Conservation (phyloP, 2,797 vertebrate genomes). For the Cyprinella venusta region DNA sequence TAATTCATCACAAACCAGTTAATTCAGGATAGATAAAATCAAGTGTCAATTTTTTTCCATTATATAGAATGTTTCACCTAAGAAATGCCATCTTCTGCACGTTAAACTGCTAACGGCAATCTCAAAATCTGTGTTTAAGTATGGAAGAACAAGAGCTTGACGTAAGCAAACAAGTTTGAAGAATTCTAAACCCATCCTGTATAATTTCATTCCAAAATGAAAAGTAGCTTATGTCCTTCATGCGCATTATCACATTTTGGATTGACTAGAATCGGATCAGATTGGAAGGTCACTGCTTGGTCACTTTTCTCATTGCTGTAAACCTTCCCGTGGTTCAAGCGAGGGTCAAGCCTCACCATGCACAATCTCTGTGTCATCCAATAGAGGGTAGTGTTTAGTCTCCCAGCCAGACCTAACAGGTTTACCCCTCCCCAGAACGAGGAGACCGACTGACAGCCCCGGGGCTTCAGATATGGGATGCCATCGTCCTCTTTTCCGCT, state of each 20-base stretch:
- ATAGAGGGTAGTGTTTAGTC: conserved; percentile 81
- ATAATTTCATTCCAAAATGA: conserved; percentile 13
- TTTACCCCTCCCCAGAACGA: conserved; percentile 57
- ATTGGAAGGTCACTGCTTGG: conserved; percentile 55
- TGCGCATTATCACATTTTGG: conserved; percentile 25
- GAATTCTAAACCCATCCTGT: background rate
- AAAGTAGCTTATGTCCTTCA: conserved; percentile 10
- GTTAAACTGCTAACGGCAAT: background rate
- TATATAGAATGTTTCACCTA: background rate
- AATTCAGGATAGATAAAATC: background rate
- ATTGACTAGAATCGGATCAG: background rate
- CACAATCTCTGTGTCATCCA: conserved; percentile 72
- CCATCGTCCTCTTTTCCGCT: conserved; percentile 41
- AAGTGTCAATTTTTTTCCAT: background rate
- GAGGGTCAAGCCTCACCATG: conserved; percentile 46
- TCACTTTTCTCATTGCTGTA: conserved; percentile 9
- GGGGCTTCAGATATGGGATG: conserved; percentile 59
- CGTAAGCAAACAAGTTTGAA: background rate
- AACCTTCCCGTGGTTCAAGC: background rate
- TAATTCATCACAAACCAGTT: background rate
- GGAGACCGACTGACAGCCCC: conserved; percentile 58
- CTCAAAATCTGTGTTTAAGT: background rate
- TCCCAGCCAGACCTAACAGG: conserved; percentile 60
- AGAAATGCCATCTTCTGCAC: background rate
- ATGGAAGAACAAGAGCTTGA: background rate